Evolutionary conservation across 2,113 vertebrate genomes (phyloP).

Genomic region (Syrrhaptes paradoxus): DNA sequence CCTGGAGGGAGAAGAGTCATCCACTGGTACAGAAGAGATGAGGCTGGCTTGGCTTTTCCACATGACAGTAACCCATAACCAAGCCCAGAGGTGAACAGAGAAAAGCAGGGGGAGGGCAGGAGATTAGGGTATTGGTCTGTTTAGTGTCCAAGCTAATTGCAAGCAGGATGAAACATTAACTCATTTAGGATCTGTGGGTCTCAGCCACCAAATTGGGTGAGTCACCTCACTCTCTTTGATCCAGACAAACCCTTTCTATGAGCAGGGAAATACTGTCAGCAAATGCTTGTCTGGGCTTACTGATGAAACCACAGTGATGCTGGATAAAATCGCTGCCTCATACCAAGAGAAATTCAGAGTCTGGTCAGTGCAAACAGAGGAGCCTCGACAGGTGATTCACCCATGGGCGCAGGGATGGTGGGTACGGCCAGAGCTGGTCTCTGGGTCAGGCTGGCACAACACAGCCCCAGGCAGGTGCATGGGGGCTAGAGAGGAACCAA

Average conservation of each 20-base stretch:
- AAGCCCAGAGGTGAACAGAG: background rate
- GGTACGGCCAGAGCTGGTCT: rapidly evolving
- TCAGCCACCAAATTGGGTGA: background rate
- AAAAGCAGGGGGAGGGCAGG: background rate
- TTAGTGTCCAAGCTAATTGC: background rate
- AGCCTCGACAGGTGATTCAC: background rate
- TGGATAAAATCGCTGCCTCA: background rate
- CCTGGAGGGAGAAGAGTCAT: background rate
- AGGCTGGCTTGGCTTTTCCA: background rate
- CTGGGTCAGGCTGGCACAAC: background rate
- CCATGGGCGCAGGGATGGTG: rapidly evolving
- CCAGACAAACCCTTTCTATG: background rate
- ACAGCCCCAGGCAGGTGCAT: background rate
- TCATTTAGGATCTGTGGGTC: background rate
- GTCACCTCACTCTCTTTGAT: background rate
- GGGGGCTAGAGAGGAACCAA: rapidly evolving
- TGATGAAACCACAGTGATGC: background rate
- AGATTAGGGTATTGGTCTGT: background rate
- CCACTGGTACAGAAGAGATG: background rate
- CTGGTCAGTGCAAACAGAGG: background rate
- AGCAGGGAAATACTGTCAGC: background rate
- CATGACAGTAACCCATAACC: background rate
- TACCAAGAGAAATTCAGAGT: background rate
- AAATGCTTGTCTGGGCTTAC: background rate
- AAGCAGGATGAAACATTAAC: background rate